A percentile compares a stretch with the other conserved stretches of the same genome.
phyloP scores from a whole-genome alignment of 2,113 vertebrate genomes.

The Apistogramma diplotaenia region DNA sequence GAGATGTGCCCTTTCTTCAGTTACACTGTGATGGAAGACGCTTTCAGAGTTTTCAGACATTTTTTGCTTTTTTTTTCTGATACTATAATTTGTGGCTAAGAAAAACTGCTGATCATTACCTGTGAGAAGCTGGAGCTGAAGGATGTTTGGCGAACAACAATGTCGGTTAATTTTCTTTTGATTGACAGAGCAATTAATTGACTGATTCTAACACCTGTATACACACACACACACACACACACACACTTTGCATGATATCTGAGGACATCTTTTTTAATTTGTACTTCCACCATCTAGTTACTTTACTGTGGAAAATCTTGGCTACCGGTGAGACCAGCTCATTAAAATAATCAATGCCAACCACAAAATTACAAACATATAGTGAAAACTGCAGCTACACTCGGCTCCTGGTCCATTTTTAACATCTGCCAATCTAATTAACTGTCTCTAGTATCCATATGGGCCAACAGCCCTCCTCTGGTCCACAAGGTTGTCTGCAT shows the following conservation, averaged over 20 bases:
- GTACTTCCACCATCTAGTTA: neutral
- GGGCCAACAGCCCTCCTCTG: constrained; percentile 56
- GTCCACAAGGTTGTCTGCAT: constrained; percentile 54
- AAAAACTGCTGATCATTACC: neutral
- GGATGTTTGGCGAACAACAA: neutral
- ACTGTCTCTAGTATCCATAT: constrained; percentile 57
- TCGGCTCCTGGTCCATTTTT: constrained; percentile 42
- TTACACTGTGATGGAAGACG: neutral
- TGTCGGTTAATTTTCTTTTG: neutral
- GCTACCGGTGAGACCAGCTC: neutral
- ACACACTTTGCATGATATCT: neutral
- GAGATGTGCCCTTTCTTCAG: neutral
- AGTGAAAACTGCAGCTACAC: neutral
- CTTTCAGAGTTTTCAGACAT: neutral
- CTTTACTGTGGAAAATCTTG: neutral
- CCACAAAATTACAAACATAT: neutral
- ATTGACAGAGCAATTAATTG: neutral
- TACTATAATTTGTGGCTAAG: neutral
- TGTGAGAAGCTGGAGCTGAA: neutral
- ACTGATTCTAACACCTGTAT: neutral
- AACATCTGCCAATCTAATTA: constrained; percentile 56
- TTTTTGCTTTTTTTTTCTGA: neutral
- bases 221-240: too few relatives aligned
- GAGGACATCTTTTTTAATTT: neutral
- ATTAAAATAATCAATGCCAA: neutral